These are phyloP conservation scores for Drosophila algonquin DNA, from an alignment of 2,888 invertebrate species.

Conservation along the genomic window DNA sequence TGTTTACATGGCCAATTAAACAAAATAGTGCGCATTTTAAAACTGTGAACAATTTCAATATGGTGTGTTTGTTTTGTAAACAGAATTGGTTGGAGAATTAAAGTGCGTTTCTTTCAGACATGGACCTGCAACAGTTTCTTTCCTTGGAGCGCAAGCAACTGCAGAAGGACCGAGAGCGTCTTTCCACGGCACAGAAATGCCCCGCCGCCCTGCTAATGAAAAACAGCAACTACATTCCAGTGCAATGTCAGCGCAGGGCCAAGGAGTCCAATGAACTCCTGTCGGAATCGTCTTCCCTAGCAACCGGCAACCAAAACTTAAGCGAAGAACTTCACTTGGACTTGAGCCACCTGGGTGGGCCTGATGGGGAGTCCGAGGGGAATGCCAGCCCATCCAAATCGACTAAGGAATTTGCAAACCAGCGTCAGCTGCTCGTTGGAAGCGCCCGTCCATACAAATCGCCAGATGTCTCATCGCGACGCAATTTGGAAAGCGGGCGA, in stretches of 20 bases:
- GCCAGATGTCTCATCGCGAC: slow-evolving; percentile 64
- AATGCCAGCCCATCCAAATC: slow-evolving; percentile 52
- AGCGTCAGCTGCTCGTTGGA: slow-evolving; percentile 67
- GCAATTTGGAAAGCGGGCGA: slow-evolving; percentile 62
- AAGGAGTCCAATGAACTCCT: slow-evolving; percentile 62
- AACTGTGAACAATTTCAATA: neutral
- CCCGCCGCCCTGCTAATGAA: slow-evolving; percentile 63
- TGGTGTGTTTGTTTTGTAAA: neutral
- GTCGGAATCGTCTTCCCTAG: slow-evolving; percentile 54
- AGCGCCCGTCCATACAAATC: slow-evolving; percentile 70
- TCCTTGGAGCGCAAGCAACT: slow-evolving; percentile 63
- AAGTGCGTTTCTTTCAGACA: slow-evolving; percentile 16
- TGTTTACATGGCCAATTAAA: too few species aligned
- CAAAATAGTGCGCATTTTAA: too few species aligned
- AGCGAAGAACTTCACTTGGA: slow-evolving; percentile 49
- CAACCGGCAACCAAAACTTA: slow-evolving; percentile 59
- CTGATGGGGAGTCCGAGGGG: slow-evolving; percentile 4
- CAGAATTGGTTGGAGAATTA: neutral
- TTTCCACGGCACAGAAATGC: slow-evolving; percentile 51
- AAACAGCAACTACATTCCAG: slow-evolving; percentile 41
- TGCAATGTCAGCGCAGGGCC: slow-evolving; percentile 60
- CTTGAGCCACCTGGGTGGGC: slow-evolving; percentile 18
- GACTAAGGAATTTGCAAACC: slow-evolving; percentile 75
- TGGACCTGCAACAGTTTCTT: slow-evolving; percentile 76
- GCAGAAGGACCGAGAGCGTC: slow-evolving; percentile 61